A percentile compares a stretch with the other conserved stretches of the same genome.
Conservation (phyloP, 2,797 vertebrate genomes). For the Intellagama lesueurii region DNA sequence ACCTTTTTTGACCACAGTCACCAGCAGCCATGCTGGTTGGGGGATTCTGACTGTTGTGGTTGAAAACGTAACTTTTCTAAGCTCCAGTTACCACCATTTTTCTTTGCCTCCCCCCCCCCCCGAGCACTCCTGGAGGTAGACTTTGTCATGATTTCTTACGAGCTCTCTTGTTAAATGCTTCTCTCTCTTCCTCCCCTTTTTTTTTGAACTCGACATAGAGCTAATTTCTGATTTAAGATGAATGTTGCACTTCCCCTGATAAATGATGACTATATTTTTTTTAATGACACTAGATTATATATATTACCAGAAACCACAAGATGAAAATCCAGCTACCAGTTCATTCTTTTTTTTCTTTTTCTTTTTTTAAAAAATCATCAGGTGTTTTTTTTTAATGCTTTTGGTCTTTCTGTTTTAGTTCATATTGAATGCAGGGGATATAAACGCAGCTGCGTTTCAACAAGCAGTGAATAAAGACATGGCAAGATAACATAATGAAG, state of each 20-base stretch:
- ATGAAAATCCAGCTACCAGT: slow-evolving; percentile 50
- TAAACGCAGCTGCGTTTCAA: slow-evolving; percentile 70
- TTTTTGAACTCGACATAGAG: background rate
- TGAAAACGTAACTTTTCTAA: background rate
- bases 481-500: slow-evolving; percentile 75
- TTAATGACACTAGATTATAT: slow-evolving; percentile 5
- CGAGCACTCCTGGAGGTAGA: background rate
- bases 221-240: slow-evolving; percentile 36
- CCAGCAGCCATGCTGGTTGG: background rate
- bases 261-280: slow-evolving; percentile 53
- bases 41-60: background rate
- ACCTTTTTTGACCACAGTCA: background rate
- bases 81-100: background rate
- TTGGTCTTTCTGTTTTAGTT: slow-evolving; percentile 57
- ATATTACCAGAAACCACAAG: slow-evolving; percentile 62
- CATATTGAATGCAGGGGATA: slow-evolving; percentile 62
- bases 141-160: background rate
- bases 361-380: background rate
- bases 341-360: slow-evolving; percentile 39
- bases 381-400: slow-evolving; percentile 44
- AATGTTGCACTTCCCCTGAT: slow-evolving; percentile 47
- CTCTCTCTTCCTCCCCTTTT: too few relatives aligned
- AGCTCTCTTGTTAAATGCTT: background rate
- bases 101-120: background rate
- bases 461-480: slow-evolving; percentile 59